Evolutionary conservation across 2,113 vertebrate genomes (phyloP).

Genomic region (Furnarius figulus): DNA sequence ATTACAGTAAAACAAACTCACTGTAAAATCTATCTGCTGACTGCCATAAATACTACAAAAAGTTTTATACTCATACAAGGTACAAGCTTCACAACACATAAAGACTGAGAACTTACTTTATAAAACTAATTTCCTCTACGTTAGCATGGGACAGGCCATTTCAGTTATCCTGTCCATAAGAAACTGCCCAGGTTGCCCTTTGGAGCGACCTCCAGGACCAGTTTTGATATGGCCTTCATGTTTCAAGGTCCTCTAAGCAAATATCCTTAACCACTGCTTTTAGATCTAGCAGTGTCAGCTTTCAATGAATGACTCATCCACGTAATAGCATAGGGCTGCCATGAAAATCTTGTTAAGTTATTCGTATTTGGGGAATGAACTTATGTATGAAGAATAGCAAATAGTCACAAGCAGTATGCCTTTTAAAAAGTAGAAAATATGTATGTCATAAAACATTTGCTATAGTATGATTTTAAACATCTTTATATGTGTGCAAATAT

Average conservation of each 20-base stretch:
- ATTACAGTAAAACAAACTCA: background rate
- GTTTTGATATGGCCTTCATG: background rate
- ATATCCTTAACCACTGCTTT: background rate
- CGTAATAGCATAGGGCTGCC: background rate
- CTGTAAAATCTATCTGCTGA: background rate
- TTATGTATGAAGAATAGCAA: background rate
- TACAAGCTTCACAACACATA: accelerated
- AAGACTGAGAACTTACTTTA: background rate
- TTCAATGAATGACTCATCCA: background rate
- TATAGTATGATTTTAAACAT: background rate
- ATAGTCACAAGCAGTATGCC: background rate
- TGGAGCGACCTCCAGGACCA: background rate
- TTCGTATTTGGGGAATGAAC: accelerated
- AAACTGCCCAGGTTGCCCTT: background rate
- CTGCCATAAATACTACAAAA: background rate
- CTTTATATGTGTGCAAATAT: background rate
- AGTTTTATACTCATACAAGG: background rate
- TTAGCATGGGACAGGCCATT: background rate
- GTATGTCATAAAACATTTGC: background rate
- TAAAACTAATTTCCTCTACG: background rate
- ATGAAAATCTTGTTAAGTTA: background rate
- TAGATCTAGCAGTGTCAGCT: background rate
- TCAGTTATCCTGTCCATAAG: background rate
- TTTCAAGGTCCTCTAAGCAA: background rate
- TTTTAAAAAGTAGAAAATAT: background rate